A percentile compares a stretch with the other conserved stretches of the same genome.
Conservation (phyloP, 2,888 invertebrate genomes). For the Rhagonycha lutea region DNA sequence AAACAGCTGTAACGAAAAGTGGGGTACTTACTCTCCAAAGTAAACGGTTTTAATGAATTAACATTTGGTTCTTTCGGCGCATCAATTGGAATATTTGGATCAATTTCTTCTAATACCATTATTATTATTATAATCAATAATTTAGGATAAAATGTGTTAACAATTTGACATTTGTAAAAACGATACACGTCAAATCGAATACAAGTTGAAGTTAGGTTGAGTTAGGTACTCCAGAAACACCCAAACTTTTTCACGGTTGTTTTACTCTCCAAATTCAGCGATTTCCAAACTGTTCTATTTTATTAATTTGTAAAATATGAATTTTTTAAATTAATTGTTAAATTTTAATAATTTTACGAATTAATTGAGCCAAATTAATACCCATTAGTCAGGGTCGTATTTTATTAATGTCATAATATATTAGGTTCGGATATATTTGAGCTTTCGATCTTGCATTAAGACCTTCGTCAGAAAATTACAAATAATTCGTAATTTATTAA, state of each 20-base stretch:
- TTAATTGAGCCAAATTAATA: too few species aligned
- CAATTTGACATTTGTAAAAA: not conserved
- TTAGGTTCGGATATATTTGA: too few species aligned
- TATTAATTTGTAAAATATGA: too few species aligned
- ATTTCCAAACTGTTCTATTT: too few species aligned
- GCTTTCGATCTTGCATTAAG: too few species aligned
- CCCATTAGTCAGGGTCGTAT: too few species aligned
- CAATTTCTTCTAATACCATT: conserved; percentile 35
- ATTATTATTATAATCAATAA: conserved; percentile 29
- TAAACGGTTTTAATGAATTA: conserved; percentile 49
- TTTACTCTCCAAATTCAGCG: too few species aligned
- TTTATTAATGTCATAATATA: too few species aligned
- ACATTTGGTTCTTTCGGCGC: conserved; percentile 20
- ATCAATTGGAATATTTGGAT: conserved; percentile 28
- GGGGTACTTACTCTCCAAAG: conserved; percentile 59
- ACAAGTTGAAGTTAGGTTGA: not conserved
- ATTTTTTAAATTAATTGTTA: too few species aligned
- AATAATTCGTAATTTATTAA: too few species aligned
- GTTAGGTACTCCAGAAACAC: not conserved
- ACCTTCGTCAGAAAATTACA: too few species aligned
- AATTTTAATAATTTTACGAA: too few species aligned
- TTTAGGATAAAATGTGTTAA: not conserved
- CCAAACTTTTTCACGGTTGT: not conserved
- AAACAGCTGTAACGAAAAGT: conserved; percentile 29
- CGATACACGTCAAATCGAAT: not conserved